Percentiles rank a stretch among this genome's conserved stretches.
These are phyloP conservation scores for Dryobota labecula DNA, from an alignment of 2,888 invertebrate genomes.

Conservation along the genomic window DNA sequence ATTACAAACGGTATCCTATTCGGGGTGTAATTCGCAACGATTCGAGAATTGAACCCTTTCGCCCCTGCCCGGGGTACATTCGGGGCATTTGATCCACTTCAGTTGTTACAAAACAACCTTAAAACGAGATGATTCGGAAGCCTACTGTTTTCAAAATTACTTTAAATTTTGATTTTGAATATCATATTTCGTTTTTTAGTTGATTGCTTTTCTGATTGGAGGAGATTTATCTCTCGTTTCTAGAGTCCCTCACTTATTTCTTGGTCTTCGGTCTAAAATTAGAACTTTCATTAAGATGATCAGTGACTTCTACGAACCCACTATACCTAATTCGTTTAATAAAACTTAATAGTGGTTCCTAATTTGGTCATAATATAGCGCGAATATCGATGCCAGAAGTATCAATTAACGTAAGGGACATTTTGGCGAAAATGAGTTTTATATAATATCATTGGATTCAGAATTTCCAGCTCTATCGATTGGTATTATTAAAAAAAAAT, in stretches of 20 bases:
- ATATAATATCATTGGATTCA: no score
- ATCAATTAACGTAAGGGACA: no score
- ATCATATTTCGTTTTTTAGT: slow-evolving; percentile 31
- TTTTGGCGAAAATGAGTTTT: no score
- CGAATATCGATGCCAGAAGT: no score
- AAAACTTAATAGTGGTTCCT: neutral
- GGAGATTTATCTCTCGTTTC: slow-evolving; percentile 7
- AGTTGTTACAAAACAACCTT: slow-evolving; percentile 58
- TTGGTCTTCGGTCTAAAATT: neutral
- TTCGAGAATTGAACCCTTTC: slow-evolving; percentile 54
- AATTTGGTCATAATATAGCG: neutral
- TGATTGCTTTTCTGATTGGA: neutral
- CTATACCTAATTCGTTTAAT: no score
- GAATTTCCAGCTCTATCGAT: no score
- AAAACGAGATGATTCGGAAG: slow-evolving; percentile 41
- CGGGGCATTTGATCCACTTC: slow-evolving; percentile 59
- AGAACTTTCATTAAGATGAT: neutral
- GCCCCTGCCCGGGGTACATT: slow-evolving; percentile 43
- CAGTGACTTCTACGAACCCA: neutral
- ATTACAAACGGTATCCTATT: slow-evolving; percentile 66
- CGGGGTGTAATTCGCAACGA: slow-evolving; percentile 53
- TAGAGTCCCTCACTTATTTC: neutral
- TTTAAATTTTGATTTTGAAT: slow-evolving; percentile 49
- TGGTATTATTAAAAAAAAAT: no score
- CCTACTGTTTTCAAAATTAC: slow-evolving; percentile 40